Evolutionary conservation across 2,888 invertebrate species (phyloP).

Genomic region (Ectropis crepuscularia): DNA sequence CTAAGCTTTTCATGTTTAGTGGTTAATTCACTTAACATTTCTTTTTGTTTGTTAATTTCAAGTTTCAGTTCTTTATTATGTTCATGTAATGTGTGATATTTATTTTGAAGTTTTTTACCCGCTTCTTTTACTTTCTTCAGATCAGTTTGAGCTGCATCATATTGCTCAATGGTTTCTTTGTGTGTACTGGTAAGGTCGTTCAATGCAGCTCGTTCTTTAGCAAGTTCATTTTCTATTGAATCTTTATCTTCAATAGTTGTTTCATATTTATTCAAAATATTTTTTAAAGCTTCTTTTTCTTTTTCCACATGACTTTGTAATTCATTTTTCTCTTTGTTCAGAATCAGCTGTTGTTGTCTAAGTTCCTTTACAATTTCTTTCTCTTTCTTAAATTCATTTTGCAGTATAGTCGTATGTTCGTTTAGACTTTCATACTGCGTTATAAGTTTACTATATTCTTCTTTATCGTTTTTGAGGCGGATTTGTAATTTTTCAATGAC

Average conservation of each 20-base stretch:
- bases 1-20: not conserved
- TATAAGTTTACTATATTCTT: conserved; percentile 50
- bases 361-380: conserved; percentile 3
- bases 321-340: conserved; percentile 1
- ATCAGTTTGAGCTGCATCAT: not conserved
- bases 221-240: conserved; percentile 1
- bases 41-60: conserved; percentile 4
- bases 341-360: not conserved
- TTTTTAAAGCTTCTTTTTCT: not conserved
- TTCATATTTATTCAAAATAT: conserved; percentile 1
- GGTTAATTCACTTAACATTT: not conserved
- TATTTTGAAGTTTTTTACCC: conserved; percentile 18
- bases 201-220: not conserved
- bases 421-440: conserved; percentile 56
- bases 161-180: conserved; percentile 2
- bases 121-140: conserved; percentile 15
- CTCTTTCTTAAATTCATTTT: conserved; percentile 7
- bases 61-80: conserved; percentile 15
- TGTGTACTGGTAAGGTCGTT: not conserved
- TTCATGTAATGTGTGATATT: conserved; percentile 12
- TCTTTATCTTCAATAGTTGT: not conserved
- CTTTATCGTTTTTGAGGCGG: conserved; percentile 62
- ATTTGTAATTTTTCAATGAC: conserved; percentile 63
- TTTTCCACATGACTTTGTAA: conserved; percentile 1
- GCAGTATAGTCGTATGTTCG: conserved; percentile 22